A percentile compares a stretch with the other conserved stretches of the same genome.
Conservation (phyloP, 2,113 vertebrate species). For the Megaceryle maxima region DNA sequence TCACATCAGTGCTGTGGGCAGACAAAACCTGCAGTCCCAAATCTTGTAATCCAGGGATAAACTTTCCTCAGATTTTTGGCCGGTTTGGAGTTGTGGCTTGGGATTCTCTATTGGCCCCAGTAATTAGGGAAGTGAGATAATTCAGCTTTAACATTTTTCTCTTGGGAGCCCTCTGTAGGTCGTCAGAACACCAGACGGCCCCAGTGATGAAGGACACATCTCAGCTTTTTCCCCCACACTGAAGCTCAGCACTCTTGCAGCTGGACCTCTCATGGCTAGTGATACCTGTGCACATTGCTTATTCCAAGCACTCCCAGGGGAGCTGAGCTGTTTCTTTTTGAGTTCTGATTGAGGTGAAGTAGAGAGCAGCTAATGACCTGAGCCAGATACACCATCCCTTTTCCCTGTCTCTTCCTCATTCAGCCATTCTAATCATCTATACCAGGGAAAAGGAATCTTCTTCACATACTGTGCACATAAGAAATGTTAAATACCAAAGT, state of each 20-base stretch:
- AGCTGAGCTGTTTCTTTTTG: neutral
- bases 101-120: neutral
- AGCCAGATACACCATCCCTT: neutral
- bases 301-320: neutral
- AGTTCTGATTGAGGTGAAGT: neutral
- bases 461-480: neutral
- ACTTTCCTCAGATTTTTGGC: neutral
- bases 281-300: neutral
- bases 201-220: accelerated
- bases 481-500: neutral
- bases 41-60: neutral
- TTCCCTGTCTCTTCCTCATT: neutral
- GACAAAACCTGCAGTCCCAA: neutral
- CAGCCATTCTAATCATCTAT: neutral
- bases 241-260: neutral
- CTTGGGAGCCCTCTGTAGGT: neutral
- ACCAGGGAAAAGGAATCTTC: neutral
- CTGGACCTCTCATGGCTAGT: accelerated
- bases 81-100: neutral
- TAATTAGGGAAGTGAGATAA: neutral
- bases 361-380: neutral
- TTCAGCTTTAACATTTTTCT: neutral
- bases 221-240: neutral
- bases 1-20: neutral
- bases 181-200: accelerated